Conservation (phyloP, 2,888 invertebrate genomes). For the Thalpophila matura region DNA sequence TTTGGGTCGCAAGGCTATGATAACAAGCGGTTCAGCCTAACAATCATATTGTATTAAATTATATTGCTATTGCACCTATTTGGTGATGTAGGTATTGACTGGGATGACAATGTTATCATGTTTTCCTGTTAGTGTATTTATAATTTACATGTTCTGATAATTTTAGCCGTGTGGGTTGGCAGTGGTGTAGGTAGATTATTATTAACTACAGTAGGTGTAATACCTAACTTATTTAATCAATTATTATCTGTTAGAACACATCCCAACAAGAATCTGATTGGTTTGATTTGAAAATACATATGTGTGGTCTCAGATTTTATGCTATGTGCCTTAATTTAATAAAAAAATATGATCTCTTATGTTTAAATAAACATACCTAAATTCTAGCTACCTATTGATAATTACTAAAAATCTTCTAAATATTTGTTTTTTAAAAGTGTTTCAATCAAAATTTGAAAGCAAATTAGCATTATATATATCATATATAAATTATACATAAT, state of each 20-base stretch:
- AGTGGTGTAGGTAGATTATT: background rate
- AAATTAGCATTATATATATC: no score
- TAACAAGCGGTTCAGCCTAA: conserved; percentile 62
- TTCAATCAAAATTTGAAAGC: no score
- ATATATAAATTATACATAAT: no score
- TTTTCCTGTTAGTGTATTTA: conserved; percentile 65
- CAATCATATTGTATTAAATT: conserved; percentile 40
- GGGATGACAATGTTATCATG: conserved; percentile 56
- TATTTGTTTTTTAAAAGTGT: no score
- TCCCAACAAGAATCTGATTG: conserved; percentile 13
- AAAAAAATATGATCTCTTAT: no score
- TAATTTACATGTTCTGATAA: conserved; percentile 26
- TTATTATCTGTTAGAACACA: background rate
- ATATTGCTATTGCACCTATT: conserved; percentile 41
- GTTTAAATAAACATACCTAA: no score
- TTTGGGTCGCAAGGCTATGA: conserved; percentile 63
- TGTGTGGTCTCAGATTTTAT: background rate
- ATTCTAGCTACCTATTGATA: no score
- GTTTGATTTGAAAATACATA: background rate
- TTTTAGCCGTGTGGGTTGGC: conserved; percentile 22
- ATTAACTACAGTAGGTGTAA: background rate
- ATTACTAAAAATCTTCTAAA: no score
- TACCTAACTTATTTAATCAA: background rate
- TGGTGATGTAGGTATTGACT: conserved; percentile 53
- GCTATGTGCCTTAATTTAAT: background rate